Percentiles rank a stretch among this genome's conserved stretches.
Evolutionary conservation across 2,113 vertebrate genomes (phyloP).

Genomic region (Rhipidura dahli): DNA sequence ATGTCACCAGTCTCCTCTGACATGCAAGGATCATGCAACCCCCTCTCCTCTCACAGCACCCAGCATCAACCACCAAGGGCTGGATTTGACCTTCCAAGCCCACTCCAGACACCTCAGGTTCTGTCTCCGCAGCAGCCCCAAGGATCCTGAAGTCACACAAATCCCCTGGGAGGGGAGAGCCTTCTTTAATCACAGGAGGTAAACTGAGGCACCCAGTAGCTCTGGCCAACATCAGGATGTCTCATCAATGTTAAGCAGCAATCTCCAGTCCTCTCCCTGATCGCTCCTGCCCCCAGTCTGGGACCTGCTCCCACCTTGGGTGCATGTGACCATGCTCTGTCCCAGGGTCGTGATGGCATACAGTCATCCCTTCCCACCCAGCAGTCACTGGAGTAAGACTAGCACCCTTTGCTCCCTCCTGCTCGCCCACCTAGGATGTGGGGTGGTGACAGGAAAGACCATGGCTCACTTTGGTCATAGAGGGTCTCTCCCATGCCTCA

Average conservation of each 20-base stretch:
- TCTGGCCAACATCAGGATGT: background rate
- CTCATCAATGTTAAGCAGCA: background rate
- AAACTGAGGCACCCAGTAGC: background rate
- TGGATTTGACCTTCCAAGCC: background rate
- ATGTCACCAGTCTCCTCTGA: background rate
- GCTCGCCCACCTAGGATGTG: rapidly evolving
- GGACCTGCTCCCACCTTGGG: background rate
- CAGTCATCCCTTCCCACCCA: background rate
- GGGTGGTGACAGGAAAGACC: background rate
- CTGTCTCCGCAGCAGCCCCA: background rate
- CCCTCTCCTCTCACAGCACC: background rate
- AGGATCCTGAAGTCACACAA: background rate
- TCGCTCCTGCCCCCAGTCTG: rapidly evolving
- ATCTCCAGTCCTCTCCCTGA: background rate
- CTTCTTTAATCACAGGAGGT: background rate
- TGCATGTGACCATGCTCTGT: rapidly evolving
- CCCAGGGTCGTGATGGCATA: background rate
- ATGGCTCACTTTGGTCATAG: rapidly evolving
- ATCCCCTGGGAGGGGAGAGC: background rate
- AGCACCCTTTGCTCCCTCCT: background rate
- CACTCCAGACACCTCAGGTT: background rate
- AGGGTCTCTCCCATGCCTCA: background rate
- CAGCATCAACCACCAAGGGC: background rate
- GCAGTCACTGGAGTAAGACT: background rate
- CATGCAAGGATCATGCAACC: background rate